Evolutionary conservation across 2,113 vertebrate species (phyloP).

Genomic region (Tachysurus vachellii): DNA sequence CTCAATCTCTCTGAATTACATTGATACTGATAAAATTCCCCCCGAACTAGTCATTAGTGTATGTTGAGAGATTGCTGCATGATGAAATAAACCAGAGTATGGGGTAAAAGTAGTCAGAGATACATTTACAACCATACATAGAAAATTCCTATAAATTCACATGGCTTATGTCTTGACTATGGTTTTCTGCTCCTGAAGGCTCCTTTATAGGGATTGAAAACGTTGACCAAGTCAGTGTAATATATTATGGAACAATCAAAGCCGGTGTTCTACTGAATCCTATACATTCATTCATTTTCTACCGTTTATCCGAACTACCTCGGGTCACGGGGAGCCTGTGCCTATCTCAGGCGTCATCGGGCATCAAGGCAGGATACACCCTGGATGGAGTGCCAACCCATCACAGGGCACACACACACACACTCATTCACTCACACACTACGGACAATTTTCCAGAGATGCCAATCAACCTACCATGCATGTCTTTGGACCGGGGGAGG

Average conservation of each 20-base stretch:
- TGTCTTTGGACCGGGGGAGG: too few relatives aligned
- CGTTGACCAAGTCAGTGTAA: not conserved
- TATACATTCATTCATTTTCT: too few relatives aligned
- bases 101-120: not conserved
- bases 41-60: not conserved
- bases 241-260: not conserved
- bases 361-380: too few relatives aligned
- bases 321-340: too few relatives aligned
- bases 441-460: too few relatives aligned
- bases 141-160: not conserved
- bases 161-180: not conserved
- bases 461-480: too few relatives aligned
- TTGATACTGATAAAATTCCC: not conserved
- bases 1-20: not conserved
- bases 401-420: too few relatives aligned
- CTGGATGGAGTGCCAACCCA: too few relatives aligned
- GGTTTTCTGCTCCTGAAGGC: not conserved
- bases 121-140: not conserved
- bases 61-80: too few relatives aligned
- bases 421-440: too few relatives aligned
- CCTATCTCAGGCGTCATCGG: too few relatives aligned
- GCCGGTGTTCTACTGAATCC: not conserved
- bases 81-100: not conserved
- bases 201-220: not conserved
- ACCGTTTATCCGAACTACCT: too few relatives aligned